Evolutionary conservation across 2,888 invertebrate species (phyloP), one percentile per base, ranked within the genome.

Genomic region (Drosophila sordidula): DNA sequence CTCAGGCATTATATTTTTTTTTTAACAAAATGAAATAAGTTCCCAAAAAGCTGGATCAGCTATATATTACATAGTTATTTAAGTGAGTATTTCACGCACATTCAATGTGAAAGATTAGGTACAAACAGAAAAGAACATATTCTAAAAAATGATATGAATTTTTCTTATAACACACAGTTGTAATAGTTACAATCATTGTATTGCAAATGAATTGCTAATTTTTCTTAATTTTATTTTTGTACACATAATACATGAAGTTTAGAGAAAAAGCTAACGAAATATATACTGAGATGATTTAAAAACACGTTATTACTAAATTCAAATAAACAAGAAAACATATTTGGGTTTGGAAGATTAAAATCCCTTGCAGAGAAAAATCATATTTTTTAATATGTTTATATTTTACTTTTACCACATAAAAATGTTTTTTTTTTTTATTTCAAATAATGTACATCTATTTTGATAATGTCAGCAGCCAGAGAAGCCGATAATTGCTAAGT

Each of bases 31-130:
- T 39, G 22, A 44, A 63, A 44, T 26, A 54, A 36, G 58, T 70
- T 75, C 55, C 54, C 22, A 42, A 46, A 47, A 63, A 54, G 66
- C 75, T 75, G 75, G 49, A 75, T 71, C 57, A 75, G 75, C 63
- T 59, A 55, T 1, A 54, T 57, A 45, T 2, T 47, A 70, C 29
- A 32, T 45, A 62, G 50, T 32, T 42, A 63, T 6, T 46, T 46
- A 61, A 18, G 34, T 29, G 8, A 52, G 6, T 29, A 52, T 70
- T 67, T 57, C 38, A 34, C 41, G 29, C 36, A 46, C 50, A 59
- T 58, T 36, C 5, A 41, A 49, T 41, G 54, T 54, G 50, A 50
- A 62, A 57, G 62, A 25, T 54, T 39, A n/a, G 16, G 56, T 74
- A 63, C 51, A 68, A 63, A 45, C 11, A 44, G 39, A 62, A 55